Percentiles rank a stretch among this genome's conserved stretches.
Conservation (phyloP, 2,113 vertebrate species). For the Pipa parva region DNA sequence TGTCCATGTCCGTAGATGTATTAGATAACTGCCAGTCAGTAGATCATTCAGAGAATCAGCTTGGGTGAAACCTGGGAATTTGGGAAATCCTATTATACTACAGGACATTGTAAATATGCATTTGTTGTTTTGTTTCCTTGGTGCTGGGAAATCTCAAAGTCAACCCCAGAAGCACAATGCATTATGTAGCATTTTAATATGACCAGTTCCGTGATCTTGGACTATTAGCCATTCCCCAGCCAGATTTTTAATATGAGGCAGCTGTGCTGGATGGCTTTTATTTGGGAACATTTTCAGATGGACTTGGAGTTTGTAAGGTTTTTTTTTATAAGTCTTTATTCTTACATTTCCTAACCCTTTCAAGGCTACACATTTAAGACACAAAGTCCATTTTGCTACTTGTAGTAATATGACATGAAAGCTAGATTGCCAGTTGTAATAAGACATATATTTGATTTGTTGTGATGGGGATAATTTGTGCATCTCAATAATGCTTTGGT, state of each 20-base stretch:
- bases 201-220: conserved; percentile 56
- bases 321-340: conserved; percentile 8
- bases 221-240: conserved; percentile 49
- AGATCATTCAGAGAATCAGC: not conserved
- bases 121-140: not conserved
- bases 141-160: not conserved
- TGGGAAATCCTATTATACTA: conserved; percentile 6
- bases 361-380: not conserved
- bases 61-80: too few species aligned
- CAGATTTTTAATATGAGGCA: conserved; percentile 54
- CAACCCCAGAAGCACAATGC: conserved; percentile 48
- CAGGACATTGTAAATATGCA: conserved; percentile 8
- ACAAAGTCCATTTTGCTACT: too few species aligned
- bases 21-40: conserved; percentile 5
- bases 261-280: conserved; percentile 42
- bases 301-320: not conserved
- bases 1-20: too few species aligned
- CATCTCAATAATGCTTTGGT: too few species aligned
- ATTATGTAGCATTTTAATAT: conserved; percentile 54
- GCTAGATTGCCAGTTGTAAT: too few species aligned
- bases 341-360: not conserved
- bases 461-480: too few species aligned
- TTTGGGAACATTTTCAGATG: conserved; percentile 16
- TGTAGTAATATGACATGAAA: too few species aligned
- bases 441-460: too few species aligned